These are phyloP conservation scores for Proctacanthus coquilletti DNA, from an alignment of 1,140 invertebrate genomes.

Conservation along the genomic window DNA sequence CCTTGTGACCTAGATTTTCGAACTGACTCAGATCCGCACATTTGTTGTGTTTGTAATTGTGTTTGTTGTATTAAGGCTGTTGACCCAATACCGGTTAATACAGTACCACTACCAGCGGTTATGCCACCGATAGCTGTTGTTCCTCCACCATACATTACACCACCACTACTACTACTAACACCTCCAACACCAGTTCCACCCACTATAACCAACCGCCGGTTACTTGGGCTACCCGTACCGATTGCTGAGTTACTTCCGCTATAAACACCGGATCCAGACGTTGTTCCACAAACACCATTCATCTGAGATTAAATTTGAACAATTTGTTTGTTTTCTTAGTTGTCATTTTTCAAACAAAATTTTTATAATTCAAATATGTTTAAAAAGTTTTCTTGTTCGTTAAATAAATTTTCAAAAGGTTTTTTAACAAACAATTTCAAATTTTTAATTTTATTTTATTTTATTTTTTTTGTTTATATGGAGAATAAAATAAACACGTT, in stretches of 20 bases:
- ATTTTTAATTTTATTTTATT: too few relatives aligned
- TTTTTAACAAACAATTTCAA: too few relatives aligned
- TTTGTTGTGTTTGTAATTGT: not conserved
- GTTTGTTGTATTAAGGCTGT: not conserved
- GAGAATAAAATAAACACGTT: too few relatives aligned
- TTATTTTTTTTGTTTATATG: too few relatives aligned
- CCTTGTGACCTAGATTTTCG: conserved; percentile 71
- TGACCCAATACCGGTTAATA: not conserved
- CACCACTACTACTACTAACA: conserved; percentile 2
- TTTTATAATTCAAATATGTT: too few relatives aligned
- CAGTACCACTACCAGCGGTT: conserved; percentile 17
- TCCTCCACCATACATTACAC: not conserved
- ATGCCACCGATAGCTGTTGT: conserved; percentile 13
- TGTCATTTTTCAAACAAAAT: too few relatives aligned
- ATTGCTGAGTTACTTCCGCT: conserved; percentile 8
- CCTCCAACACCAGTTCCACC: not conserved
- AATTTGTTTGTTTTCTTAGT: conserved; percentile 4
- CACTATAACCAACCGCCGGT: conserved; percentile 6
- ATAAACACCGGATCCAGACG: conserved; percentile 7
- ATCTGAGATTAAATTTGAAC: conserved; percentile 37
- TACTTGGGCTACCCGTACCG: conserved; percentile 9
- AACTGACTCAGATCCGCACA: conserved; percentile 32
- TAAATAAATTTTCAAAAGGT: too few relatives aligned
- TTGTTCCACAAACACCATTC: conserved; percentile 50
- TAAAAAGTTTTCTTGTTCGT: too few relatives aligned